Percentiles rank a stretch among this genome's conserved stretches.
phyloP scores from a whole-genome alignment of 2,113 vertebrate genomes.

The Cathartes aura region DNA sequence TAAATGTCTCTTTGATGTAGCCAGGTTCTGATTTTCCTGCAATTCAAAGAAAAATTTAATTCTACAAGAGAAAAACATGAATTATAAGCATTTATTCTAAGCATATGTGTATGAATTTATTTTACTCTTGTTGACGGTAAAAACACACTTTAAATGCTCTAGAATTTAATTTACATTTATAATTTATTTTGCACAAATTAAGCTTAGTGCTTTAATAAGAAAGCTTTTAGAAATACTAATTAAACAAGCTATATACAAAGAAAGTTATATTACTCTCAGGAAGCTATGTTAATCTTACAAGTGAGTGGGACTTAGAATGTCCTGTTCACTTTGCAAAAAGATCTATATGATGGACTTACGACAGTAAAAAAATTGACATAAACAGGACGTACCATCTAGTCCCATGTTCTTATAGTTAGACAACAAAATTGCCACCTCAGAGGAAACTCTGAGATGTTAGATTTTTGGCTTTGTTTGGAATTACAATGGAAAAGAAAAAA shows the following conservation, averaged over 20 bases:
- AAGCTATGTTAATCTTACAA: neutral
- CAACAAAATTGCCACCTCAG: neutral
- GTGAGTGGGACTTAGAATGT: neutral
- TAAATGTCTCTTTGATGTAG: slow-evolving; percentile 68
- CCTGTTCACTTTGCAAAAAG: neutral
- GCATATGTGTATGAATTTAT: neutral
- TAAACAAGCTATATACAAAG: neutral
- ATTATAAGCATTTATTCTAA: neutral
- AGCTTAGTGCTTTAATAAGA: neutral
- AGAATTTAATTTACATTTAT: neutral
- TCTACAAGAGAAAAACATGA: neutral
- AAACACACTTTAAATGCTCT: neutral
- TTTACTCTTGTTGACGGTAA: neutral
- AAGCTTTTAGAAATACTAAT: neutral
- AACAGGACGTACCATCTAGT: neutral
- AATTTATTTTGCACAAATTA: neutral
- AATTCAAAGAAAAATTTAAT: neutral
- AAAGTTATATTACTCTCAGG: neutral
- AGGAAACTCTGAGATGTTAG: neutral
- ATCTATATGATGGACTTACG: accelerated
- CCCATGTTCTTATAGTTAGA: neutral
- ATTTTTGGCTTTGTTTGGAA: neutral
- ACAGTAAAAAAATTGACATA: neutral
- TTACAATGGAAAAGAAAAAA: neutral
- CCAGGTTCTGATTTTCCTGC: slow-evolving; percentile 69